phyloP scores from a whole-genome alignment of 2,113 vertebrate genomes.

The Nothocercus julius region DNA sequence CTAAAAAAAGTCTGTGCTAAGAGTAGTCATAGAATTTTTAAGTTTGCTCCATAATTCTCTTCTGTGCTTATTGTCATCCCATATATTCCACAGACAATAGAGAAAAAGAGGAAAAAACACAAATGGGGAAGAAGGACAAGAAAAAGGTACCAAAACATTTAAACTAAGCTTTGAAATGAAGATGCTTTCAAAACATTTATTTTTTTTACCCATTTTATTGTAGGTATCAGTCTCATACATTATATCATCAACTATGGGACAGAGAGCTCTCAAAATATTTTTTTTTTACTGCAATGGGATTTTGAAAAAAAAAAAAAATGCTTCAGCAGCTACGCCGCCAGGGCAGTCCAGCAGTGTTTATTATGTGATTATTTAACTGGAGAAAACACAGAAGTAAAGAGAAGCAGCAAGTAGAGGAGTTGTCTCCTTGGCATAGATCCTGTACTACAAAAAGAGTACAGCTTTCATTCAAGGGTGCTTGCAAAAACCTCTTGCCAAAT shows the following conservation, averaged over 20 bases:
- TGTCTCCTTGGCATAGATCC: neutral
- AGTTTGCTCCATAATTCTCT: neutral
- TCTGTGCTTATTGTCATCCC: neutral
- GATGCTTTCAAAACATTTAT: neutral
- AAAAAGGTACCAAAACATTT: neutral
- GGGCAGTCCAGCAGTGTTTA: neutral
- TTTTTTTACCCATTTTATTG: neutral
- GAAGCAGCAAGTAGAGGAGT: neutral
- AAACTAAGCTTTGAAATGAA: neutral
- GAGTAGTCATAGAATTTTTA: neutral
- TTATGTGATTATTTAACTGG: neutral
- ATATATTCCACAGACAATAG: neutral
- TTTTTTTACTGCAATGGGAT: neutral
- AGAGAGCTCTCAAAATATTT: neutral
- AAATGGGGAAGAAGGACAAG: neutral
- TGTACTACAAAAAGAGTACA: neutral
- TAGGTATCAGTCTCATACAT: neutral
- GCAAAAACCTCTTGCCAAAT: neutral
- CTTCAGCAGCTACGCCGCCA: neutral
- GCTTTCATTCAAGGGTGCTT: neutral
- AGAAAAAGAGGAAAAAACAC: neutral
- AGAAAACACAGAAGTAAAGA: neutral
- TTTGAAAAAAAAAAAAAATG: neutral
- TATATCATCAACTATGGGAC: neutral
- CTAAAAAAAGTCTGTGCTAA: neutral